These are phyloP conservation scores for Alcedo atthis DNA, from an alignment of 2,797 vertebrate genomes.

Conservation along the genomic window DNA sequence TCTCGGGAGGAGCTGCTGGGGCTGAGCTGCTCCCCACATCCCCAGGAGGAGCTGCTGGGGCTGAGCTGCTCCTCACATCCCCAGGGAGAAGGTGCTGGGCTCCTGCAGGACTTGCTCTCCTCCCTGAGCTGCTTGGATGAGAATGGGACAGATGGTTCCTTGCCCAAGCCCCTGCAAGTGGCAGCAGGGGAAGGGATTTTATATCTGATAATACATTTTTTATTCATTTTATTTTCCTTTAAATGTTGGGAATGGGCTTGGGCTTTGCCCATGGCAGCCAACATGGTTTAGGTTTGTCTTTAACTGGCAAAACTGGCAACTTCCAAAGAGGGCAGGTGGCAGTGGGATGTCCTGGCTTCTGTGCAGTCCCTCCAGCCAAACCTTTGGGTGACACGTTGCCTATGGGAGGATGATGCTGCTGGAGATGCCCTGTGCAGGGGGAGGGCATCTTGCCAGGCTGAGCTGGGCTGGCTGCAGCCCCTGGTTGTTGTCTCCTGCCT, in stretches of 20 bases:
- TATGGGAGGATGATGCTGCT: background rate
- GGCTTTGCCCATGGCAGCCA: background rate
- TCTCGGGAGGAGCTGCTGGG: background rate
- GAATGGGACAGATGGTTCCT: rapidly evolving
- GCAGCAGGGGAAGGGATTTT: too few relatives aligned
- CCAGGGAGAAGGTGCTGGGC: background rate
- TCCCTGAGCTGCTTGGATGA: background rate
- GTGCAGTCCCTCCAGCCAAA: background rate
- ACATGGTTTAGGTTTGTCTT: background rate
- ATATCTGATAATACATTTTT: too few relatives aligned
- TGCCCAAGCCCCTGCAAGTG: background rate
- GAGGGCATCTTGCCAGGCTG: background rate
- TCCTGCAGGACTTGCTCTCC: too few relatives aligned
- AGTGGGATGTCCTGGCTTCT: background rate
- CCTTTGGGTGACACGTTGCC: background rate
- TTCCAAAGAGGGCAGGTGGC: rapidly evolving
- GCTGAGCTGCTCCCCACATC: background rate
- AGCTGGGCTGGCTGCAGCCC: background rate
- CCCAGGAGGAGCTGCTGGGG: background rate
- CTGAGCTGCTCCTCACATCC: background rate
- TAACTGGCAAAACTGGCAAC: background rate
- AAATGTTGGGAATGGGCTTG: background rate
- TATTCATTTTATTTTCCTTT: too few relatives aligned
- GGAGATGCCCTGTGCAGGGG: rapidly evolving
- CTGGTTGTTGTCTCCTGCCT: too few relatives aligned